phyloP scores from a whole-genome alignment of 1,140 invertebrate species.

The Habropoda laboriosa region DNA sequence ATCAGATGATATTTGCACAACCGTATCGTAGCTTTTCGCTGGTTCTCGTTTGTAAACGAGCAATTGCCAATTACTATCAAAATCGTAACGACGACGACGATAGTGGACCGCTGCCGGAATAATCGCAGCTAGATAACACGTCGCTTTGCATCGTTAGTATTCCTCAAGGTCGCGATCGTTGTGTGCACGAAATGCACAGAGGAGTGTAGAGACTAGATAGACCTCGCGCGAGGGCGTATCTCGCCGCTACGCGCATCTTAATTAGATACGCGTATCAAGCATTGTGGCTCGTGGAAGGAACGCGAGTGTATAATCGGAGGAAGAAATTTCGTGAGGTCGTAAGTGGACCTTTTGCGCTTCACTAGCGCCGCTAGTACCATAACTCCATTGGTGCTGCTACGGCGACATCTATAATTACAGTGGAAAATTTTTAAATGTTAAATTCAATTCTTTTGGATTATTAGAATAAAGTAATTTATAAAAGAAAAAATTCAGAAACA shows the following conservation, averaged over 20 bases:
- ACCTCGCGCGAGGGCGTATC: conserved; percentile 5
- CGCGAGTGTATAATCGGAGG: background rate
- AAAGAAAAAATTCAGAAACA: no score
- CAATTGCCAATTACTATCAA: conserved; percentile 1
- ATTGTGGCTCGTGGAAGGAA: background rate
- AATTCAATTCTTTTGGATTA: no score
- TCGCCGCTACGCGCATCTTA: conserved; percentile 1
- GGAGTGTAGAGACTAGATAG: background rate
- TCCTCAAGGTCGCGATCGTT: conserved; percentile 33
- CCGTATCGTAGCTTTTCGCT: background rate
- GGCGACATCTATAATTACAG: no score
- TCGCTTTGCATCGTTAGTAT: conserved; percentile 5
- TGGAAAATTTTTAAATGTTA: no score
- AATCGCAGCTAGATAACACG: background rate
- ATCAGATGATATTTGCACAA: conserved; percentile 43
- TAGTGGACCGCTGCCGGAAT: background rate
- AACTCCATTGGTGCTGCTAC: no score
- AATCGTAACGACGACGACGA: background rate
- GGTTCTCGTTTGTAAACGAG: background rate
- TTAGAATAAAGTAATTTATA: no score
- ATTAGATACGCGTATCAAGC: background rate
- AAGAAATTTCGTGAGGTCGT: no score
- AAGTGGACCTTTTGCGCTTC: no score
- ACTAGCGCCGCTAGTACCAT: no score
- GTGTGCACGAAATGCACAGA: no score